phyloP scores from a whole-genome alignment of 2,113 vertebrate species.

The Pipa parva region DNA sequence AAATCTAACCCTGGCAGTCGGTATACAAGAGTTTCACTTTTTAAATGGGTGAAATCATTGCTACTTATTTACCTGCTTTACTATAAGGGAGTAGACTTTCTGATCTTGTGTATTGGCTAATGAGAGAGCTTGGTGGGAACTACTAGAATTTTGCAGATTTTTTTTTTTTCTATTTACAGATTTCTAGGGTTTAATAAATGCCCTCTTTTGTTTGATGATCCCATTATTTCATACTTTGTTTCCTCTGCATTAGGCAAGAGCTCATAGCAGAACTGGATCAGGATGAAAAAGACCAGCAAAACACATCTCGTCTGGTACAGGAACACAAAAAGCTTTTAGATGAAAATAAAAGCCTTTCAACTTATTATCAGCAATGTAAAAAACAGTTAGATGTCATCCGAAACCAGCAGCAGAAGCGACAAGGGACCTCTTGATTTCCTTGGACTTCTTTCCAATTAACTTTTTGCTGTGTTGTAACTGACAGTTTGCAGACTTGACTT shows the following conservation, averaged over 20 bases:
- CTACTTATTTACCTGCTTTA: too few species aligned
- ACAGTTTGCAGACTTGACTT: conserved; percentile 17
- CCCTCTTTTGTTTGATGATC: neutral
- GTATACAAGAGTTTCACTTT: too few species aligned
- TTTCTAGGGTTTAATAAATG: neutral
- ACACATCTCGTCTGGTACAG: conserved; percentile 95
- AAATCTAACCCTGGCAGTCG: too few species aligned
- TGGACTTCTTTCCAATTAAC: conserved; percentile 56
- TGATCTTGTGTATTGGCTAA: too few species aligned
- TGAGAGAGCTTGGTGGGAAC: too few species aligned
- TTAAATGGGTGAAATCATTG: too few species aligned
- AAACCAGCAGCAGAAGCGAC: conserved; percentile 95
- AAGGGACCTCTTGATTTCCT: conserved; percentile 91
- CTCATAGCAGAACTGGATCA: conserved; percentile 97
- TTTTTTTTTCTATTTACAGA: too few species aligned
- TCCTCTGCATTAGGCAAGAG: conserved; percentile 92
- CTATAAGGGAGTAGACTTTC: too few species aligned
- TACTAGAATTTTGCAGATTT: too few species aligned
- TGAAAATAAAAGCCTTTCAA: conserved; percentile 98
- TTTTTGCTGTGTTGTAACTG: conserved; percentile 2
- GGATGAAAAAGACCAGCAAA: conserved; percentile 99
- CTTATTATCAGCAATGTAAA: conserved; percentile 97
- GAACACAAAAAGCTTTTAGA: conserved; percentile 98
- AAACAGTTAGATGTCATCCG: conserved; percentile 96
- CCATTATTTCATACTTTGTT: too few species aligned